These are phyloP conservation scores for Sipha maydis DNA, from an alignment of 2,888 invertebrate species.

Conservation along the genomic window DNA sequence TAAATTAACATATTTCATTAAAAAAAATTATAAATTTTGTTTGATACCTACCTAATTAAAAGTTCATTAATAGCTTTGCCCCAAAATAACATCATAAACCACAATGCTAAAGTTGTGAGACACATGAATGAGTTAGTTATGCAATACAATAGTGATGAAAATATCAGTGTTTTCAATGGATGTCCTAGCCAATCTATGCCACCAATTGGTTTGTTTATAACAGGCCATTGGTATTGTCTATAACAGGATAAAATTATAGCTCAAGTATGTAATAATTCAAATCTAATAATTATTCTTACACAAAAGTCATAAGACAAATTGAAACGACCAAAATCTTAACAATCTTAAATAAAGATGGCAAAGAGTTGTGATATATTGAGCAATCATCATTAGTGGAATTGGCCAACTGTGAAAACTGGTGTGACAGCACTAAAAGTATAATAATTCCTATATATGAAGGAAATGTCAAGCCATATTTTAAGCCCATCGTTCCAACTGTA, in stretches of 20 bases:
- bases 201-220: conserved; percentile 46
- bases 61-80: conserved; percentile 78
- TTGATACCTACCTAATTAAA: conserved; percentile 72
- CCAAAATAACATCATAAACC: conserved; percentile 71
- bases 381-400: conserved; percentile 67
- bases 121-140: conserved; percentile 72
- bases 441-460: conserved; percentile 76
- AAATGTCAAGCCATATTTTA: conserved; percentile 75
- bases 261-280: not conserved
- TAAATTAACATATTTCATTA: conserved; percentile 29
- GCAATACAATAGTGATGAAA: conserved; percentile 74
- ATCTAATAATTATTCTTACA: conserved; percentile 26
- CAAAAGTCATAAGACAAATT: conserved; percentile 12
- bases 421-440: conserved; percentile 73
- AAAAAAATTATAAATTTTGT: not conserved
- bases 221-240: conserved; percentile 41
- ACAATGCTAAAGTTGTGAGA: conserved; percentile 69
- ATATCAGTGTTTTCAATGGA: conserved; percentile 68
- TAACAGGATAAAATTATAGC: conserved; percentile 3
- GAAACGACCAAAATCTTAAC: conserved; percentile 22
- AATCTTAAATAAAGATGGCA: conserved; percentile 67
- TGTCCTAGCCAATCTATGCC: conserved; percentile 57
- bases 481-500: conserved; percentile 74
- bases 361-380: conserved; percentile 72
- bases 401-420: conserved; percentile 69